Conservation (phyloP, 2,888 invertebrate species). For the Dynastes grantii region DNA sequence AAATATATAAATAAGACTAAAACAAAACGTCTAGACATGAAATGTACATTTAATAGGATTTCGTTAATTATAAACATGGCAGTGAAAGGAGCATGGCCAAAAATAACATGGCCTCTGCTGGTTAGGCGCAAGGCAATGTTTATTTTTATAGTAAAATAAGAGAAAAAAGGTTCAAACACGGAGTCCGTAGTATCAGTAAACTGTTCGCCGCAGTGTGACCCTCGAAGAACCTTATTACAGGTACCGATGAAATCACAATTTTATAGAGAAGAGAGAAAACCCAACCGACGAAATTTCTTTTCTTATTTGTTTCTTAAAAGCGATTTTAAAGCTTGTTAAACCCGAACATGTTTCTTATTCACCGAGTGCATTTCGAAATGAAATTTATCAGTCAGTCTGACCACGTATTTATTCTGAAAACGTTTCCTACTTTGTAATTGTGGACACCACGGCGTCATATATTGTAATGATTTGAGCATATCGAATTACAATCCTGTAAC, state of each 20-base stretch:
- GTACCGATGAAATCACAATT: not conserved
- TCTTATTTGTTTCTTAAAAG: slow-evolving; percentile 11
- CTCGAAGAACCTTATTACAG: not conserved
- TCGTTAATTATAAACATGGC: slow-evolving; percentile 41
- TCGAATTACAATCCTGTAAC: slow-evolving; percentile 19
- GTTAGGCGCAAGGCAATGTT: slow-evolving; percentile 20
- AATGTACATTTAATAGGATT: slow-evolving; percentile 34
- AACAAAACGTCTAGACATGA: slow-evolving; percentile 32
- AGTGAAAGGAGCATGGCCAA: slow-evolving; percentile 32
- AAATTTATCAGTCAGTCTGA: slow-evolving; percentile 34
- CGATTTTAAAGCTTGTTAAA: slow-evolving; percentile 32
- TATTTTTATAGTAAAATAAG: slow-evolving; percentile 26
- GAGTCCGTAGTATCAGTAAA: not conserved
- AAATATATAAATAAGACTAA: not conserved
- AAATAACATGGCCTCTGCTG: slow-evolving; percentile 21
- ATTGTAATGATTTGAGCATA: slow-evolving; percentile 42
- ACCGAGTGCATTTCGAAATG: slow-evolving; percentile 9
- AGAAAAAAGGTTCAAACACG: slow-evolving; percentile 16
- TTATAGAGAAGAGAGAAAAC: slow-evolving; percentile 7
- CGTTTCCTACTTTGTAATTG: slow-evolving; percentile 35
- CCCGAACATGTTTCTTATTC: slow-evolving; percentile 11
- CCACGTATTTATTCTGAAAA: slow-evolving; percentile 43
- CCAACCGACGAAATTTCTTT: slow-evolving; percentile 9
- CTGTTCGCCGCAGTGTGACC: no score
- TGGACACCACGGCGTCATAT: slow-evolving; percentile 40